Percentiles rank a stretch among this genome's conserved stretches.
Evolutionary conservation across 2,888 invertebrate genomes (phyloP).

Genomic region (Ditylenchus weischeri): DNA sequence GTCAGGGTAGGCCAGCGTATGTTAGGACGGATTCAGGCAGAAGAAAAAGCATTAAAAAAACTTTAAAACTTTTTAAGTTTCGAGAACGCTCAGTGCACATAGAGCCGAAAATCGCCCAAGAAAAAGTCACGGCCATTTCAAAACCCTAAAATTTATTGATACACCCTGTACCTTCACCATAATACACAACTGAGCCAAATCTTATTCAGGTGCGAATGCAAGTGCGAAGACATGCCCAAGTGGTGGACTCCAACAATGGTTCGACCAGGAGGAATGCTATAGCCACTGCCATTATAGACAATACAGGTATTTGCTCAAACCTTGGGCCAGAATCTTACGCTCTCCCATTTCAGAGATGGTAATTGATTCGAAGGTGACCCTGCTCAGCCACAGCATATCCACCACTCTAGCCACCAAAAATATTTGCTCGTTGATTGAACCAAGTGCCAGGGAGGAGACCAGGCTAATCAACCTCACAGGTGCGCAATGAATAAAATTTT

Average conservation of each 20-base stretch:
- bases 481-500: too few relatives aligned
- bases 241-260: constrained; percentile 37
- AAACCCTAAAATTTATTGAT: too few relatives aligned
- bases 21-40: too few relatives aligned
- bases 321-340: not conserved
- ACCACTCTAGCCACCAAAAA: not conserved
- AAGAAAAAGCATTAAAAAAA: too few relatives aligned
- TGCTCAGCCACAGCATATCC: constrained; percentile 4
- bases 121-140: too few relatives aligned
- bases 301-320: constrained; percentile 15
- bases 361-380: constrained; percentile 7
- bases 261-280: constrained; percentile 38
- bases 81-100: too few relatives aligned
- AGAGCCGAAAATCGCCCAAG: too few relatives aligned
- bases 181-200: too few relatives aligned
- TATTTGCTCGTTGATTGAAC: constrained; percentile 2
- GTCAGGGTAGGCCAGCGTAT: too few relatives aligned
- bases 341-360: constrained; percentile 18
- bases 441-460: not conserved
- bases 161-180: too few relatives aligned
- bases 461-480: not conserved
- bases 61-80: too few relatives aligned
- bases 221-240: constrained; percentile 54
- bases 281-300: constrained; percentile 25
- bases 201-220: constrained; percentile 49